Percentiles rank a stretch among this genome's conserved stretches.
Conservation (phyloP, 2,113 vertebrate genomes). For the Solea solea region DNA sequence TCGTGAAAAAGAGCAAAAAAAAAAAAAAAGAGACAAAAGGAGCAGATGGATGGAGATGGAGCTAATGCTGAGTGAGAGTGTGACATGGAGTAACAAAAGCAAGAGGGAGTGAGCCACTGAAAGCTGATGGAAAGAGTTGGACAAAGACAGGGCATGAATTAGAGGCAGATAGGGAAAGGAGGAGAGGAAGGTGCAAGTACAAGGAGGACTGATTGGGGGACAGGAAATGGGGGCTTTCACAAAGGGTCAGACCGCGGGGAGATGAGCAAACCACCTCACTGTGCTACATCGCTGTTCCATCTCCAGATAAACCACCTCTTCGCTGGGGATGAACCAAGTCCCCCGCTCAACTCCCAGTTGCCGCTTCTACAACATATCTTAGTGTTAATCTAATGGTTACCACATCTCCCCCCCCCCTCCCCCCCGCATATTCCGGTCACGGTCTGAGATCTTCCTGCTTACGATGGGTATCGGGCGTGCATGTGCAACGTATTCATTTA, state of each 20-base stretch:
- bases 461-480: constrained; percentile 47
- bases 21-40: constrained; percentile 61
- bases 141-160: constrained; percentile 69
- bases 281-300: constrained; percentile 46
- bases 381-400: constrained; percentile 47
- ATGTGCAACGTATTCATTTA: constrained; percentile 52
- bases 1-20: constrained; percentile 60
- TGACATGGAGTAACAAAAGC: constrained; percentile 73
- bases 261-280: constrained; percentile 1
- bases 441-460: constrained; percentile 61
- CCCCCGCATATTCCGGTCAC: constrained; percentile 47
- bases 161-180: constrained; percentile 68
- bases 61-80: constrained; percentile 71
- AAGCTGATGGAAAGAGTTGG: constrained; percentile 64
- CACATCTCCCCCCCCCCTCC: constrained; percentile 16
- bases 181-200: constrained; percentile 53
- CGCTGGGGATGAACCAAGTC: constrained; percentile 59
- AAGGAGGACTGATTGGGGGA: constrained; percentile 54
- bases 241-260: constrained; percentile 38
- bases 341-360: constrained; percentile 15
- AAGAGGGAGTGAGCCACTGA: constrained; percentile 54
- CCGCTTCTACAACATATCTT: constrained; percentile 37
- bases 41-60: constrained; percentile 74
- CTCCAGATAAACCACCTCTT: constrained; percentile 68
- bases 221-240: constrained; percentile 54